Percentiles rank a stretch among this genome's conserved stretches.
These are phyloP conservation scores for Lepisosteus osseus DNA, from an alignment of 2,113 vertebrate genomes.

Conservation along the genomic window DNA sequence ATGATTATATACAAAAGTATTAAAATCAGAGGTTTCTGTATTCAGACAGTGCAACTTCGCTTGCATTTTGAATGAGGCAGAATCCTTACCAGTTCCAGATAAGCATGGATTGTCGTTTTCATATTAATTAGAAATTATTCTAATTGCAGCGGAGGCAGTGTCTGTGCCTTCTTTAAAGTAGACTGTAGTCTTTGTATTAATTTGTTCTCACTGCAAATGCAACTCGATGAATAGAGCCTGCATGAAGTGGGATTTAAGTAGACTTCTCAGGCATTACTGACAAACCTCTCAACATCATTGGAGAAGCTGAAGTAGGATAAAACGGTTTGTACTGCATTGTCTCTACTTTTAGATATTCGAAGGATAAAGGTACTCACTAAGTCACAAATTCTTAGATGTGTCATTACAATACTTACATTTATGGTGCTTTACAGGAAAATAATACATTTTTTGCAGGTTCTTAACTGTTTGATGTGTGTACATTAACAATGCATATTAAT, in stretches of 20 bases:
- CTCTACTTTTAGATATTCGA: slow-evolving; percentile 25
- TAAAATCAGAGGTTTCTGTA: slow-evolving; percentile 8
- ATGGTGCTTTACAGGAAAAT: too few species aligned
- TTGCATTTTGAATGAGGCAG: slow-evolving; percentile 33
- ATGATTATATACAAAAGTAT: slow-evolving; percentile 22
- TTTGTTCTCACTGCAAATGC: background rate
- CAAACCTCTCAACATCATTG: too few species aligned
- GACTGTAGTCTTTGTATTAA: slow-evolving; percentile 2
- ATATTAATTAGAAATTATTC: slow-evolving; percentile 42
- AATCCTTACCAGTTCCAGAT: slow-evolving; percentile 33
- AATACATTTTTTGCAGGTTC: too few species aligned
- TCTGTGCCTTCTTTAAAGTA: slow-evolving; percentile 17
- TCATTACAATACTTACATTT: too few species aligned
- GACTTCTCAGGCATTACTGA: too few species aligned
- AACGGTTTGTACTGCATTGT: slow-evolving; percentile 19
- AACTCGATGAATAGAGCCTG: background rate
- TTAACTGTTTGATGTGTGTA: too few species aligned
- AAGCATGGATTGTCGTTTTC: slow-evolving; percentile 30
- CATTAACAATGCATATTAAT: too few species aligned
- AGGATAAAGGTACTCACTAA: slow-evolving; percentile 31
- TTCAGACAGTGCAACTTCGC: slow-evolving; percentile 24
- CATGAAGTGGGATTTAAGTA: background rate
- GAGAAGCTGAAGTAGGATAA: too few species aligned
- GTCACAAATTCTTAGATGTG: slow-evolving; percentile 12
- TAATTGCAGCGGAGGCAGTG: slow-evolving; percentile 35